A percentile compares a stretch with the other conserved stretches of the same genome.
phyloP scores from a whole-genome alignment of 2,888 invertebrate species.

The Lycophotia porphyrea region DNA sequence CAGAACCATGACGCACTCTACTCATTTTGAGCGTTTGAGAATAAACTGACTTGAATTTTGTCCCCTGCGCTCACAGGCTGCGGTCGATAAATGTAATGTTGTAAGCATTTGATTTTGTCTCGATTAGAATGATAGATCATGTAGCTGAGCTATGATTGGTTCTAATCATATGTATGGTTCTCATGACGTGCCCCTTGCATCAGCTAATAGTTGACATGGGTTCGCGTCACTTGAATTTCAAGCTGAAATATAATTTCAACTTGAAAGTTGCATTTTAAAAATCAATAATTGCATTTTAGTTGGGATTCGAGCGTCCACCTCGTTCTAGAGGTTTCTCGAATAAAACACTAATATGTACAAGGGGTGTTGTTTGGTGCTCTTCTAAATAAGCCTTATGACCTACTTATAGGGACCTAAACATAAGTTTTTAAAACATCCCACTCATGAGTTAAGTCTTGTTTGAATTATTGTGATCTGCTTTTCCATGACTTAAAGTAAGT shows the following conservation, averaged over 20 bases:
- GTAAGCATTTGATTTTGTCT: conserved; percentile 7
- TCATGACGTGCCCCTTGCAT: neutral
- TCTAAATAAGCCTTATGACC: no score
- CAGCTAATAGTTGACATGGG: neutral
- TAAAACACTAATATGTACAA: neutral
- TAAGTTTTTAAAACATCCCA: conserved; percentile 42
- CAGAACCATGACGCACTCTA: neutral
- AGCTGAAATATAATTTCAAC: conserved; percentile 52
- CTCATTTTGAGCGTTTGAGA: neutral
- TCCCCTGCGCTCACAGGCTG: neutral
- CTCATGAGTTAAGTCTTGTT: conserved; percentile 1
- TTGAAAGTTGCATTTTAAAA: conserved; percentile 5
- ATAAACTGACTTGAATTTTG: neutral
- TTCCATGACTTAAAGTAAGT: neutral
- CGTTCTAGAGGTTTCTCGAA: conserved; percentile 50
- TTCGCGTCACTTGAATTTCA: conserved; percentile 8
- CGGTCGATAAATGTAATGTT: neutral
- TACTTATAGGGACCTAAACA: conserved; percentile 26
- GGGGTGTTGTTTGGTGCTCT: conserved; percentile 16
- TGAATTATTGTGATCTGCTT: neutral
- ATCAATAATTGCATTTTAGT: conserved; percentile 13
- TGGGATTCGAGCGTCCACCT: conserved; percentile 28
- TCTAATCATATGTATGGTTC: neutral
- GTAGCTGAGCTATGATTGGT: conserved; percentile 25
- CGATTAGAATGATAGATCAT: conserved; percentile 1